Conservation (phyloP, 2,888 invertebrate species). For the Tryphoninae sp. region DNA sequence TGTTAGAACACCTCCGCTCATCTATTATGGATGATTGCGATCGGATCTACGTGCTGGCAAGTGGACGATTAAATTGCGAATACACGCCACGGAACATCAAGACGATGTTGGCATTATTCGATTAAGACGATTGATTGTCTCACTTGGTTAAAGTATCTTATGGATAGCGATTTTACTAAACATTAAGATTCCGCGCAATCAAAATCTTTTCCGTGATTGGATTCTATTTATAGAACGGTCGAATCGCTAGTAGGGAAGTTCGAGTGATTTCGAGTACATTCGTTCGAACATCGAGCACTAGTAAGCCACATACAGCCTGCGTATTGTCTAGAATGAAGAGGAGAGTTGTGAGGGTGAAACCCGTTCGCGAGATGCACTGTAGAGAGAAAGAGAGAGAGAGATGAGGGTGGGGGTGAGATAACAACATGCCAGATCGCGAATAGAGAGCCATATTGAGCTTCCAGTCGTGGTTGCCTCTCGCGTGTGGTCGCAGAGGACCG, state of each 20-base stretch:
- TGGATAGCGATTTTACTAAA: too few species aligned
- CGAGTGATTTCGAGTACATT: slow-evolving; percentile 62
- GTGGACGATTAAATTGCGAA: slow-evolving; percentile 52
- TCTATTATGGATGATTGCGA: slow-evolving; percentile 56
- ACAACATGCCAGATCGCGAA: slow-evolving; percentile 54
- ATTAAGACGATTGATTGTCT: slow-evolving; percentile 24
- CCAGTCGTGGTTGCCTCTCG: slow-evolving; percentile 48
- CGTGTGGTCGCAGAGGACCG: slow-evolving; percentile 55
- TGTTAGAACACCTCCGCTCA: slow-evolving; percentile 43
- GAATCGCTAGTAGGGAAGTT: slow-evolving; percentile 42
- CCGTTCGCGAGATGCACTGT: slow-evolving; percentile 43
- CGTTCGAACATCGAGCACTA: slow-evolving; percentile 29
- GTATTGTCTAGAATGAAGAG: slow-evolving; percentile 51
- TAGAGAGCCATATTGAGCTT: slow-evolving; percentile 57
- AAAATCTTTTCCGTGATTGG: not conserved
- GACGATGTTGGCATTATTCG: slow-evolving; percentile 50
- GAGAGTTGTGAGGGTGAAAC: slow-evolving; percentile 53
- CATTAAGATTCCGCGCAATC: not conserved
- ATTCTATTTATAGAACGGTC: slow-evolving; percentile 12
- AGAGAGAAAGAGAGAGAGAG: slow-evolving; percentile 24
- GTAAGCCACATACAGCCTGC: slow-evolving; percentile 48
- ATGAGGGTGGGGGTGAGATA: slow-evolving; percentile 26
- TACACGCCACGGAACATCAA: slow-evolving; percentile 32
- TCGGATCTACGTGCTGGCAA: slow-evolving; percentile 48
- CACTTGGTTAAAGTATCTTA: not conserved